phyloP scores from a whole-genome alignment of 2,888 invertebrate species.

The Drymonia ruficornis region DNA sequence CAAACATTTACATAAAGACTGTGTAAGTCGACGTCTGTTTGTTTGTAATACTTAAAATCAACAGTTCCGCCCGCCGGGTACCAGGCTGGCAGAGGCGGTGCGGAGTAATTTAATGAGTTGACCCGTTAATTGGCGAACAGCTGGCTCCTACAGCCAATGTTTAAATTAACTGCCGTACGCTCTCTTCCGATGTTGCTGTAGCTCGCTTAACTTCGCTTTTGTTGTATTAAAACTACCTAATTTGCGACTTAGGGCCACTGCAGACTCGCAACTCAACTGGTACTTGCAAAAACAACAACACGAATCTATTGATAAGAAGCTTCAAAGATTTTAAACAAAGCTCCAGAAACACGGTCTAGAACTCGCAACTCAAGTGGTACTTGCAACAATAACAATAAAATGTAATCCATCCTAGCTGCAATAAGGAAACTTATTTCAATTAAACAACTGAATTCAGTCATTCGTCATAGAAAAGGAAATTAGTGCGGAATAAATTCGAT shows the following conservation, averaged over 20 bases:
- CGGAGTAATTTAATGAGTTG: conserved; percentile 66
- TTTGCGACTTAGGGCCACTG: no score
- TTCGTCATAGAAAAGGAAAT: neutral
- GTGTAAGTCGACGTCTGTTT: conserved; percentile 5
- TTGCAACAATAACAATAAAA: neutral
- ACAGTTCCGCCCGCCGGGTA: conserved; percentile 33
- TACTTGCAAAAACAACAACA: no score
- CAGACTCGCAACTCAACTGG: no score
- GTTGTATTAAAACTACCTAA: conserved; percentile 17
- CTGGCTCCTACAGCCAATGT: conserved; percentile 60
- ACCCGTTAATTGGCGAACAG: conserved; percentile 66
- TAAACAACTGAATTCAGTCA: neutral
- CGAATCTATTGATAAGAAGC: no score
- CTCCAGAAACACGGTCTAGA: no score
- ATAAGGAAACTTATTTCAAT: neutral
- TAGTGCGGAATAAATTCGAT: neutral
- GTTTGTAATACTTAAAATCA: conserved; percentile 36
- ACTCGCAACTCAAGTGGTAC: no score
- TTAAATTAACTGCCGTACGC: conserved; percentile 59
- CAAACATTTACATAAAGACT: neutral
- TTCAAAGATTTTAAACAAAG: no score
- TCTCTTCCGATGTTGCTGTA: conserved; percentile 28
- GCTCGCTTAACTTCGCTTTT: conserved; percentile 14
- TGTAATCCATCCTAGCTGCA: neutral
- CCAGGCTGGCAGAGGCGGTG: conserved; percentile 43